phyloP scores from a whole-genome alignment of 2,888 invertebrate genomes.

The Microplitis deprimator region DNA sequence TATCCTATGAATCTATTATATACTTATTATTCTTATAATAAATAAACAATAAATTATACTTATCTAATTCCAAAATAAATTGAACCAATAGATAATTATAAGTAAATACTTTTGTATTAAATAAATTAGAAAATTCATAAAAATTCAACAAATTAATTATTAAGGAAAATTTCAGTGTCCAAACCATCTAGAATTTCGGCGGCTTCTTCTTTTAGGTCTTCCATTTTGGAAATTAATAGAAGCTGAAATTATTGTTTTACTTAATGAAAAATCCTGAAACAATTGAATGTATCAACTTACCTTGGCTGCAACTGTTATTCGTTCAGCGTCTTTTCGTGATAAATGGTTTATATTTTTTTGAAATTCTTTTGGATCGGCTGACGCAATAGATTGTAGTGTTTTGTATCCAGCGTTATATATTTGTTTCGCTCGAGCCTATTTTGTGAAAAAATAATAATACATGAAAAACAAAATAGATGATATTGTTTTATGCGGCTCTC shows the following conservation, averaged over 20 bases:
- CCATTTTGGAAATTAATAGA: conserved; percentile 87
- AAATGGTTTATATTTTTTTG: conserved; percentile 80
- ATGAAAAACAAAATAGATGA: not conserved
- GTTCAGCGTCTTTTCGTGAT: conserved; percentile 80
- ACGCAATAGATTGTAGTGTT: conserved; percentile 83
- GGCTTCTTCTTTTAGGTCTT: conserved; percentile 88
- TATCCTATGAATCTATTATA: not conserved
- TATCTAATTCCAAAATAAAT: conserved; percentile 25
- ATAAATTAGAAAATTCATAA: not conserved
- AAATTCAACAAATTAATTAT: conserved; percentile 6
- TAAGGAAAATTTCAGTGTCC: conserved; percentile 43
- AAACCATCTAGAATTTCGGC: conserved; percentile 80
- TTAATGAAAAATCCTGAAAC: conserved; percentile 36
- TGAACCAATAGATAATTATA: conserved; percentile 14
- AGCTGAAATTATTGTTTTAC: conserved; percentile 75
- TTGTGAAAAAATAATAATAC: conserved; percentile 6
- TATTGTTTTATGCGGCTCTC: too few species aligned
- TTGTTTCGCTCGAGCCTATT: conserved; percentile 86
- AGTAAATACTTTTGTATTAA: not conserved
- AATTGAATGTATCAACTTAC: conserved; percentile 70
- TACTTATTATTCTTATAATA: conserved; percentile 8
- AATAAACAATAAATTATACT: not conserved
- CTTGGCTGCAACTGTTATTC: conserved; percentile 90
- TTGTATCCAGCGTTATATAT: conserved; percentile 87
- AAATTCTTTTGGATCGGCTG: conserved; percentile 78